Evolutionary conservation across 2,113 vertebrate species (phyloP), one percentile per base, ranked within the genome.

Genomic region (Chloropsis hardwickii): DNA sequence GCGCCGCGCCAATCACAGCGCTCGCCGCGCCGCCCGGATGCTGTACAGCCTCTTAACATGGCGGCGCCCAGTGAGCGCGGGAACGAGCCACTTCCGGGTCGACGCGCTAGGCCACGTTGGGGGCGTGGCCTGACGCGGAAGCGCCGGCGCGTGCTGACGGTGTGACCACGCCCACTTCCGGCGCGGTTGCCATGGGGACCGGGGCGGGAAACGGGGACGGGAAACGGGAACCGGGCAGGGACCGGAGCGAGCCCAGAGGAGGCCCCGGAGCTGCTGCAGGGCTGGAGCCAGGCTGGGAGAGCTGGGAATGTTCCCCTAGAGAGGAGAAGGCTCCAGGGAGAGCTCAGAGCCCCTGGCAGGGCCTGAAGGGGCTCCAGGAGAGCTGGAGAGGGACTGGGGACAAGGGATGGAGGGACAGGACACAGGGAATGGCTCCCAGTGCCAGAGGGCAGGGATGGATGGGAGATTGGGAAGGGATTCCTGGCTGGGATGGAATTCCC

Each of bases 91-190:
- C 57, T 71, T 88, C 85, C 85, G 74, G 40, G 9, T 40, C 6
- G 18, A 3, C 5, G 3, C 6, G 35, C 10, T n/a, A 6, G 53
- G 9, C 2, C 1, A 7, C 9, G 9, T 0, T 0, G 20, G 29
- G 21, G 76, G 76, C 42, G 76, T 7, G 76, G 76, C 21, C 10
- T 56, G 5, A 7, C 0, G 0, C 21, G 42, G 42, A 79, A 62
- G 8, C 5, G 15, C 14, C 14, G 1, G 3, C 1, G 11, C 17
- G 22, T 1, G 7, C 3, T 39, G 4, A 0, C 10, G 1, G 0
- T 2, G 7, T 6, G 65, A 1, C 7, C 65, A 40, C 85, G 57
- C 74, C 48, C 35, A 17, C 4, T 14, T 0, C 5, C 3, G 6
- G 6, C 3, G 29, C 20, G 5, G 85, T 40, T 40, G 21, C 40